Evolutionary conservation across 2,797 vertebrate genomes (phyloP).

Genomic region (Sphenodon punctatus): DNA sequence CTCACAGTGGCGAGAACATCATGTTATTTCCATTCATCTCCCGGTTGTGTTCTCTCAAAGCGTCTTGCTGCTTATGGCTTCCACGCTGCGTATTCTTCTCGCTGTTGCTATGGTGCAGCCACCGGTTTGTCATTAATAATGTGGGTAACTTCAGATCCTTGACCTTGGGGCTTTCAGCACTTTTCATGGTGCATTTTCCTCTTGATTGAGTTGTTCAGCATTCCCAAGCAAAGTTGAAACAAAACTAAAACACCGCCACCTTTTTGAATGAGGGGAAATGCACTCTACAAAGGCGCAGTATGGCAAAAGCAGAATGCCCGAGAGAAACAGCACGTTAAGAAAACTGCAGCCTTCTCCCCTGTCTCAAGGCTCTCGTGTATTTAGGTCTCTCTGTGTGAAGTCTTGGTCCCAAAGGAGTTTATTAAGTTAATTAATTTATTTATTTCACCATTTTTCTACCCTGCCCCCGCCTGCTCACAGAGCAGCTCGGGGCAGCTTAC

Average conservation of each 20-base stretch:
- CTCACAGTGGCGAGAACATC: conserved; percentile 67
- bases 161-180: conserved; percentile 68
- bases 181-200: conserved; percentile 72
- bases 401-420: neutral
- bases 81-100: conserved; percentile 61
- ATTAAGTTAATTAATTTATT: neutral
- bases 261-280: conserved; percentile 64
- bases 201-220: conserved; percentile 72
- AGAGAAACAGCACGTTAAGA: conserved; percentile 52
- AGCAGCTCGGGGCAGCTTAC: too few species aligned
- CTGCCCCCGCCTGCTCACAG: too few species aligned
- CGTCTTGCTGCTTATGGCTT: conserved; percentile 60
- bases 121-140: conserved; percentile 71
- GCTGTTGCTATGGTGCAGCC: conserved; percentile 65
- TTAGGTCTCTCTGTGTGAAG: conserved; percentile 27
- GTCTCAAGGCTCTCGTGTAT: neutral
- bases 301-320: conserved; percentile 53
- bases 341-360: conserved; percentile 44
- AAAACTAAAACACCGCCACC: conserved; percentile 65
- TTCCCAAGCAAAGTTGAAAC: conserved; percentile 69
- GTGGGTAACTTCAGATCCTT: conserved; percentile 75
- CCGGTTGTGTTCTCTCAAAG: conserved; percentile 64
- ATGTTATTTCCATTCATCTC: conserved; percentile 74
- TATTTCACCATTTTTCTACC: too few species aligned
- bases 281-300: conserved; percentile 58